Percentiles rank a stretch among this genome's conserved stretches.
These are phyloP conservation scores for Mamestra configurata DNA, from an alignment of 1,140 invertebrate species.

Conservation along the genomic window DNA sequence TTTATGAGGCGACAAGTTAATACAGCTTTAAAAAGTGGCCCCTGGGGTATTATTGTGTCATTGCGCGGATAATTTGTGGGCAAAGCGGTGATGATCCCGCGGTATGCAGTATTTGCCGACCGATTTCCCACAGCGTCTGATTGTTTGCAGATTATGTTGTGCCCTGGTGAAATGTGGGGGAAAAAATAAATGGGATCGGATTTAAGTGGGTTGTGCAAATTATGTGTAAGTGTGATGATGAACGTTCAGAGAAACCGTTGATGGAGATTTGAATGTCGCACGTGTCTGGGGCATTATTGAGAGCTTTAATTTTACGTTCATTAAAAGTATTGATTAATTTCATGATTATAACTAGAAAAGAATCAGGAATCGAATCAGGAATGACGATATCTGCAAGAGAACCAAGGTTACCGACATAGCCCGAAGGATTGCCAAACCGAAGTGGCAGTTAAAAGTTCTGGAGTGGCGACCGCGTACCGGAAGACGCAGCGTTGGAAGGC, in stretches of 20 bases:
- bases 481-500: too few species aligned
- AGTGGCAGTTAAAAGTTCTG: too few species aligned
- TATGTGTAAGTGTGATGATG: constrained; percentile 27
- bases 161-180: constrained; percentile 14
- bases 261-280: constrained; percentile 30
- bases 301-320: not conserved
- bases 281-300: not conserved
- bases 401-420: too few species aligned
- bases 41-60: constrained; percentile 42
- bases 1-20: constrained; percentile 41
- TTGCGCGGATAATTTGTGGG: constrained; percentile 43
- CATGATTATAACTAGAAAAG: too few species aligned
- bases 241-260: constrained; percentile 15
- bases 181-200: constrained; percentile 36
- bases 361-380: too few species aligned
- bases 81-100: constrained; percentile 21
- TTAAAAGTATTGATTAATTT: not conserved
- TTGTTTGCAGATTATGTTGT: constrained; percentile 25
- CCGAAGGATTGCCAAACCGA: too few species aligned
- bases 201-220: constrained; percentile 3
- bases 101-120: constrained; percentile 38
- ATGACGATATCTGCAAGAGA: too few species aligned
- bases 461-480: too few species aligned
- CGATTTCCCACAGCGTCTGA: constrained; percentile 16
- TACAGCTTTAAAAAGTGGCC: constrained; percentile 30